phyloP scores from a whole-genome alignment of 2,797 vertebrate species.

The Martes flavigula region DNA sequence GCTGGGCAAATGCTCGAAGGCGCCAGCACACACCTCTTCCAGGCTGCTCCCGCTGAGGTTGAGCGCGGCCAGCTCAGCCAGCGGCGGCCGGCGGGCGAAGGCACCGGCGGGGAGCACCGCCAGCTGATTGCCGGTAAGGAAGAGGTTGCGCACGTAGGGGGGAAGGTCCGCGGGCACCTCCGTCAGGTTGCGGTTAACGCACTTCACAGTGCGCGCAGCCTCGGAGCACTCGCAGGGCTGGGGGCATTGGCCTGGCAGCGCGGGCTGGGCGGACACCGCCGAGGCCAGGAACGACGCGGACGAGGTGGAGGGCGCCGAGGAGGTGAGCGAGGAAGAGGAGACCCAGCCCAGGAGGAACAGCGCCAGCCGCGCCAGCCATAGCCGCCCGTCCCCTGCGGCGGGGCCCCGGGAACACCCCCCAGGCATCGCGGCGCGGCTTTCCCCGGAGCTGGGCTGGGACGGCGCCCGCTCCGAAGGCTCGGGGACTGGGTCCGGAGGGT shows the following conservation, averaged over 20 bases:
- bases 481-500: not conserved
- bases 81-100: conserved; percentile 84
- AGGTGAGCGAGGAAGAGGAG: conserved; percentile 70
- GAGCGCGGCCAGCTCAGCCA: conserved; percentile 88
- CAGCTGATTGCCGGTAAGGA: conserved; percentile 91
- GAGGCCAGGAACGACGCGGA: conserved; percentile 1
- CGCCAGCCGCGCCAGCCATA: conserved; percentile 80
- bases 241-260: conserved; percentile 85
- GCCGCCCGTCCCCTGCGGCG: conserved; percentile 64
- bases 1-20: conserved; percentile 89
- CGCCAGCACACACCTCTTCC: conserved; percentile 83
- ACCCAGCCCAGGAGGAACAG: conserved; percentile 78
- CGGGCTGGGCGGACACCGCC: conserved; percentile 53
- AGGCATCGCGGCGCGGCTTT: conserved; percentile 73
- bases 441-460: conserved; percentile 45
- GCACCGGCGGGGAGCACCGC: conserved; percentile 83
- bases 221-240: conserved; percentile 88
- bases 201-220: conserved; percentile 88
- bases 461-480: conserved; percentile 44
- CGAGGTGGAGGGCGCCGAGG: conserved; percentile 42
- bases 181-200: conserved; percentile 89
- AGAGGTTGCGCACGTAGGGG: conserved; percentile 87
- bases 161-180: conserved; percentile 90
- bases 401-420: conserved; percentile 54
- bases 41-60: conserved; percentile 91